phyloP scores from a whole-genome alignment of 2,888 invertebrate genomes.

The Cyaniris semiargus region DNA sequence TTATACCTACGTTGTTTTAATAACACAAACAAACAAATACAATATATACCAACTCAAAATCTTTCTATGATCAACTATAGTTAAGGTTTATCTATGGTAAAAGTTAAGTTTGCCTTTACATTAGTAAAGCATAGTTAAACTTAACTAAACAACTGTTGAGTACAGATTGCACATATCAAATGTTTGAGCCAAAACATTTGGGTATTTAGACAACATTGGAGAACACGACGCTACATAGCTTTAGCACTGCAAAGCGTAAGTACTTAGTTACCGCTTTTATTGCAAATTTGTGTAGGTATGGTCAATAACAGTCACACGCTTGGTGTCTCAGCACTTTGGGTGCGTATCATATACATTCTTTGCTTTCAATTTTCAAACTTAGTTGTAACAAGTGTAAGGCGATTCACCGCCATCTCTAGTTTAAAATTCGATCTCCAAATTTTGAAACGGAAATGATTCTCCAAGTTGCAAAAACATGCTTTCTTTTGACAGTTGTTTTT shows the following conservation, averaged over 20 bases:
- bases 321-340: slow-evolving; percentile 1
- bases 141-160: background rate
- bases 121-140: background rate
- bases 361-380: background rate
- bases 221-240: slow-evolving; percentile 8
- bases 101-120: background rate
- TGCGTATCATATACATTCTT: background rate
- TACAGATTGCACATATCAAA: background rate
- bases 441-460: too few relatives aligned
- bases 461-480: too few relatives aligned
- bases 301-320: background rate
- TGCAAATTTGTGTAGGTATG: background rate
- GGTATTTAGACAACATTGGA: background rate
- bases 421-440: too few relatives aligned
- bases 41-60: background rate
- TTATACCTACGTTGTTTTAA: slow-evolving; percentile 47
- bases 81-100: too few relatives aligned
- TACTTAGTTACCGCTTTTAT: slow-evolving; percentile 22
- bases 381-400: background rate
- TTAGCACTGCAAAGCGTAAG: slow-evolving; percentile 7
- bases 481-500: background rate
- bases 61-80: too few relatives aligned
- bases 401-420: background rate
- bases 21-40: slow-evolving; percentile 29
- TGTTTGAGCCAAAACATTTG: background rate